Base-by-base conservation (phyloP, 2,888 invertebrate species). In the Asteroscopus sphinx region DNA sequence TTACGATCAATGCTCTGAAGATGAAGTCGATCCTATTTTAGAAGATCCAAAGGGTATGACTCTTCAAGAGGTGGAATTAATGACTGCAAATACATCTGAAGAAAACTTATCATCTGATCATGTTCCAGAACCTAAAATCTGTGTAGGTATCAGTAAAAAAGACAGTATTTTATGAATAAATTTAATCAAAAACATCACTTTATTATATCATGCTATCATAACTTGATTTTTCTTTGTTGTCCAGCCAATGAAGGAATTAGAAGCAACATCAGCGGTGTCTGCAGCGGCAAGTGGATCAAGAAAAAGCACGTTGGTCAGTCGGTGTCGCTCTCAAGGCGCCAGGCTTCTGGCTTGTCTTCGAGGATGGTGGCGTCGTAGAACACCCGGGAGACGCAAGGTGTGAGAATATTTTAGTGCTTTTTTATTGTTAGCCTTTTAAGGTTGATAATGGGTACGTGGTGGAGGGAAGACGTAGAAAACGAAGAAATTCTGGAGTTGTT, bases 311-410 rank as follows among this genome's bases (percentile, higher is more conserved):
- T 66, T 94, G 42, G 87, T 82, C 8, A 87, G 83, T 36, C 84
- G 86, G 33, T 94, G 92, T 63, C 90, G 92, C 3, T 66, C 80
- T 13, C 91, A 90, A 54, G 91, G 93, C 0, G 84, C 89, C 0
- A 83, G 87, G 35, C 73, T 93, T 6, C 64, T 93, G 21, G 81
- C 91, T 1, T 91, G 92, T 61, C 60, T 93, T 3, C 82, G 91
- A 30, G 88, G 92, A 15, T 92, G 91, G 91, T 93, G 93, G 93
- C 81, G 88, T 33, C 90, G 90, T 35, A 89, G 85, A 55, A 77
- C 84, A 17, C 86, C 87, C 9, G 84, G 86, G 3, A 89, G 81
- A 69, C 86, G 87, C 46, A 89, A 87, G 88, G 92, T 88, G 65
- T 17, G 26, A 33, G 28, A 53, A 44, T 46, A 37, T 17, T 12